Conservation (phyloP, 2,797 vertebrate species). For the Chelonia mydas region DNA sequence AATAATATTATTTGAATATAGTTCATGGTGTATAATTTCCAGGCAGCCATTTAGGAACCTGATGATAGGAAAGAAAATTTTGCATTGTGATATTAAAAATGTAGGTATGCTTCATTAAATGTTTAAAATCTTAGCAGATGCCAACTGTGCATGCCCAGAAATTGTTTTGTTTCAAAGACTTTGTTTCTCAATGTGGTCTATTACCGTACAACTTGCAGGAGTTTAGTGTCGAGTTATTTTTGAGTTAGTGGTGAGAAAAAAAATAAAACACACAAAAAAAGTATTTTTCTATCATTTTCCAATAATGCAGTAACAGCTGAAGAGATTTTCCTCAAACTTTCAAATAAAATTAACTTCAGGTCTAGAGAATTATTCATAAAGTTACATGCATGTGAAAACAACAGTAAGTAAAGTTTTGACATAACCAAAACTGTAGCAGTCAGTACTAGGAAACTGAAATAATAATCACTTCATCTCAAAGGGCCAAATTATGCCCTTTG, state of each 20-base stretch:
- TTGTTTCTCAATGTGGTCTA: background rate
- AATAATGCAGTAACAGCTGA: background rate
- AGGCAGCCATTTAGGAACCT: background rate
- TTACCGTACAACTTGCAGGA: background rate
- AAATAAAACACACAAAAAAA: background rate
- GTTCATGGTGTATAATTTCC: background rate
- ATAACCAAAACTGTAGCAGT: background rate
- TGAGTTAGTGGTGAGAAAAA: background rate
- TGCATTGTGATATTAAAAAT: background rate
- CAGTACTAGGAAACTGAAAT: background rate
- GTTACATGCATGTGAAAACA: background rate
- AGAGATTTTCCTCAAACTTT: background rate
- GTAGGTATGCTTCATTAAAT: background rate
- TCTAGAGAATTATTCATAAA: background rate
- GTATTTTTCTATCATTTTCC: background rate
- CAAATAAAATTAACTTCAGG: background rate
- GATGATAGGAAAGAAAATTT: background rate
- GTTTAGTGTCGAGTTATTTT: background rate
- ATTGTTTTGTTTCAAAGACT: background rate
- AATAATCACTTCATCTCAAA: background rate
- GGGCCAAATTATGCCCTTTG: too few species aligned
- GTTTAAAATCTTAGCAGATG: background rate
- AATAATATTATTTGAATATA: background rate
- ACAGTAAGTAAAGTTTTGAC: background rate
- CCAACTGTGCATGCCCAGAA: background rate